Evolutionary conservation across 2,113 vertebrate species (phyloP), one percentile per base, ranked within the genome.

Genomic region (Scartelaos histophorus): DNA sequence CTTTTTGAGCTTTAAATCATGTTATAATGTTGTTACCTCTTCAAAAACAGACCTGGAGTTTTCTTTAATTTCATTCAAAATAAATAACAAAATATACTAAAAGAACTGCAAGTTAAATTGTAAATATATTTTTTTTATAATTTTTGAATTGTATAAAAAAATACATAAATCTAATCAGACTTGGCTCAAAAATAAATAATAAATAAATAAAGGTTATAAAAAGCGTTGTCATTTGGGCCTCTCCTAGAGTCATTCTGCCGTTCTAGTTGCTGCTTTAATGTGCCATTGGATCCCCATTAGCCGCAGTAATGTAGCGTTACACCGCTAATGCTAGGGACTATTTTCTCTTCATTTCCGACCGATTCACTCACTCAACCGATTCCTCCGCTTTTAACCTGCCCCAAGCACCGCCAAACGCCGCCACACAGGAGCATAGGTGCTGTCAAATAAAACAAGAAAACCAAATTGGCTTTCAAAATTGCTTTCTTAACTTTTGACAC

Each of bases 271-370:
- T 66, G 66, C 82, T 82, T 78, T 90, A 85, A 88, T 88, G 87
- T 82, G 58, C 68, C 85, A 38, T 87, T 66, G 34, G 49, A 13
- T 56, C 73, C 80, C 77, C 86, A 88, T 87, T 85, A 86, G 80
- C 67, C 56, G 67, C 80, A 7, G 65, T 88, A 90, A 91, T 87
- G 86, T 84, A 76, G 71, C 85, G 76, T 87, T 81, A 78, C 83
- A 10, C 54, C 51, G 68, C 81, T 72, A 62, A 88, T 68, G 73
- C 83, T 46, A 5, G 73, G 75, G 75, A 87, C 87, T 79, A 78
- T 89, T 87, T 78, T 72, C 79, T 82, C 57, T 84, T 87, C 85
- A 61, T 85, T 89, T 24, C 74, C 71, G 47, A 70, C 70, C 19
- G 51, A 54, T n/a, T 54, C 83, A 87, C 85, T 85, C 84, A 80